Percentiles rank a stretch among this genome's conserved stretches.
Evolutionary conservation across 2,113 vertebrate genomes (phyloP).

Genomic region (Pantherophis guttatus): DNA sequence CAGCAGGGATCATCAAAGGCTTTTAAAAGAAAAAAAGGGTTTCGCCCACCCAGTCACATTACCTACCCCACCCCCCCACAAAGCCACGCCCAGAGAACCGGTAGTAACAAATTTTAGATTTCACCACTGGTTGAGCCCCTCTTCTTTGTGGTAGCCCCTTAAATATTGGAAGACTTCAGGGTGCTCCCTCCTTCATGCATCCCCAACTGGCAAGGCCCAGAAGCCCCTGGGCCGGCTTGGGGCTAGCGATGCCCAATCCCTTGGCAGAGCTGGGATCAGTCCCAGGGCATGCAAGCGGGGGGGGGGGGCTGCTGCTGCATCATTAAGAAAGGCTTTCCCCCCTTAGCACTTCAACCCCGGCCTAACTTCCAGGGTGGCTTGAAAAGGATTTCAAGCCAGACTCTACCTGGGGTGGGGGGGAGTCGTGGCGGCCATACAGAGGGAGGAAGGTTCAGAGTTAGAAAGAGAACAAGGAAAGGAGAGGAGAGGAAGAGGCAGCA

Average conservation of each 20-base stretch:
- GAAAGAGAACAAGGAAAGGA: slow-evolving; percentile 35
- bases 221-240: background rate
- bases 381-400: slow-evolving; percentile 53
- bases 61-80: no score
- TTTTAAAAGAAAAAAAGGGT: no score
- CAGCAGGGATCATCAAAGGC: no score
- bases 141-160: no score
- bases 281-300: no score
- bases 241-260: background rate
- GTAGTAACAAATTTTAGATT: no score
- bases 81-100: no score
- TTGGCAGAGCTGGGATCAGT: background rate
- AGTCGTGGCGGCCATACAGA: slow-evolving; percentile 70
- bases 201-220: background rate
- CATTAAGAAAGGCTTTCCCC: background rate
- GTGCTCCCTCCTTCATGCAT: background rate
- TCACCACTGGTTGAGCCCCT: no score
- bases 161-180: no score
- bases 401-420: slow-evolving; percentile 69
- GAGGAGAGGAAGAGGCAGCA: background rate
- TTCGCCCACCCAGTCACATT: no score
- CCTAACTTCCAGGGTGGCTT: background rate
- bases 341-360: background rate
- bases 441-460: slow-evolving; percentile 72
- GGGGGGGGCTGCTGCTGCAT: background rate